Conservation (phyloP, 2,113 vertebrate genomes). For the Alethe castanea region DNA sequence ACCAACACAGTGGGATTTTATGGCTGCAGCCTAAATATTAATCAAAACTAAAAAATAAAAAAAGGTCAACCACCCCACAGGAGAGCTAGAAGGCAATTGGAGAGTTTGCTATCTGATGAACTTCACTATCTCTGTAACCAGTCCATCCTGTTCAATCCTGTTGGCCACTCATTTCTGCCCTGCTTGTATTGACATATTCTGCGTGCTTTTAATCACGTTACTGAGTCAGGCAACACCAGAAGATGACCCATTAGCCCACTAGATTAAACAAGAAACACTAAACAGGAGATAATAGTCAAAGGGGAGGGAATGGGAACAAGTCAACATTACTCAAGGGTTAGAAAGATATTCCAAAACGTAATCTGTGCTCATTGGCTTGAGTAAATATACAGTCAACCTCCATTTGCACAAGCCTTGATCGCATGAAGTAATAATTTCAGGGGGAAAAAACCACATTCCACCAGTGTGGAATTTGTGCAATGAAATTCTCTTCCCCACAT, state of each 20-base stretch:
- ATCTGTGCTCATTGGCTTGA: conserved; percentile 12
- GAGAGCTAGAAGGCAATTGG: background rate
- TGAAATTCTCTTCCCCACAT: background rate
- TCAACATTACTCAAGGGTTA: conserved; percentile 48
- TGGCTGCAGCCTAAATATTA: background rate
- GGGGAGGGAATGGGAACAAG: conserved; percentile 19
- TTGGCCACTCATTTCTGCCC: background rate
- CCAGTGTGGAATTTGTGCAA: background rate
- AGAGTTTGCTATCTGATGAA: conserved; percentile 27
- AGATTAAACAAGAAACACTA: conserved; percentile 17
- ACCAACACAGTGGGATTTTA: background rate
- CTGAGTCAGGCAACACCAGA: conserved; percentile 20
- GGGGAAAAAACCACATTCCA: background rate
- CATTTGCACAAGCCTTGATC: conserved; percentile 43
- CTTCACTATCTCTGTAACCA: background rate
- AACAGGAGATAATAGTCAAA: conserved; percentile 2
- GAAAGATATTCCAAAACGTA: conserved; percentile 18
- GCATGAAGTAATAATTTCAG: conserved; percentile 31
- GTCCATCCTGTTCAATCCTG: conserved; percentile 12
- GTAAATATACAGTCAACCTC: conserved; percentile 3
- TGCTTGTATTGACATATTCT: conserved; percentile 10
- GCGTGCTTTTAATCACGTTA: background rate
- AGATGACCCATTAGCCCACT: background rate
- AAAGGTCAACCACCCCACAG: background rate
- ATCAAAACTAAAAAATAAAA: background rate